Evolutionary conservation across 2,888 invertebrate genomes (phyloP).

Genomic region (Tachina grossa): DNA sequence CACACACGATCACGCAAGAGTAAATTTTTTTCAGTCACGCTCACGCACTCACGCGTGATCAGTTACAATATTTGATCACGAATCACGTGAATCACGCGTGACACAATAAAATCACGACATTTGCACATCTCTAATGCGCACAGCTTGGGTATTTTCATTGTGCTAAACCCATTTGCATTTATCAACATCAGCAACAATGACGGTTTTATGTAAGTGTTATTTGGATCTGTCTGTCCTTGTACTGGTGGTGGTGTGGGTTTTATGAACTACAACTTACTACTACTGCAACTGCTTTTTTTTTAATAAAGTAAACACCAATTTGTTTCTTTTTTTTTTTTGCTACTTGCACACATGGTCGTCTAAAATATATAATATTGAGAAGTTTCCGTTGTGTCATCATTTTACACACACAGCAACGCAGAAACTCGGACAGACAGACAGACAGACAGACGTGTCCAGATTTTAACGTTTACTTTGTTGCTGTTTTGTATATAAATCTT

Average conservation of each 20-base stretch:
- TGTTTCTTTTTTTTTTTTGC: constrained; percentile 12
- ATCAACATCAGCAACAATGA: constrained; percentile 30
- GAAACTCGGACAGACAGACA: background rate
- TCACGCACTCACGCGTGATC: too few species aligned
- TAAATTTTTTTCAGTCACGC: too few species aligned
- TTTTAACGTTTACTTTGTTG: constrained; percentile 4
- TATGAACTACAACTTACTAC: constrained; percentile 1
- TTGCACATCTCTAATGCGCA: too few species aligned
- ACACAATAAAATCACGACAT: too few species aligned
- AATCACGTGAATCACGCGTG: too few species aligned
- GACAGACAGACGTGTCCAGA: background rate
- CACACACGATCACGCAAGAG: too few species aligned
- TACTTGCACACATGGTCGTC: constrained; percentile 26
- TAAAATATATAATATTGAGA: constrained; percentile 39
- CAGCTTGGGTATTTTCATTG: background rate
- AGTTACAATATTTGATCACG: too few species aligned
- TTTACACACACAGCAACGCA: constrained; percentile 31
- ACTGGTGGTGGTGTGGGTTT: constrained; percentile 33
- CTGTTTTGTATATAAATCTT: constrained; percentile 1
- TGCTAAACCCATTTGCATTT: constrained; percentile 1
- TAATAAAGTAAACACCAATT: constrained; percentile 5
- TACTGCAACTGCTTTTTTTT: background rate
- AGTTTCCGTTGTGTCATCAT: constrained; percentile 68
- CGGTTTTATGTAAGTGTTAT: constrained; percentile 7
- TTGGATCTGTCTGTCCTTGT: constrained; percentile 17